A percentile compares a stretch with the other conserved stretches of the same genome.
These are phyloP conservation scores for Lanistes nyassanus DNA, from an alignment of 1,140 invertebrate genomes.

Conservation along the genomic window DNA sequence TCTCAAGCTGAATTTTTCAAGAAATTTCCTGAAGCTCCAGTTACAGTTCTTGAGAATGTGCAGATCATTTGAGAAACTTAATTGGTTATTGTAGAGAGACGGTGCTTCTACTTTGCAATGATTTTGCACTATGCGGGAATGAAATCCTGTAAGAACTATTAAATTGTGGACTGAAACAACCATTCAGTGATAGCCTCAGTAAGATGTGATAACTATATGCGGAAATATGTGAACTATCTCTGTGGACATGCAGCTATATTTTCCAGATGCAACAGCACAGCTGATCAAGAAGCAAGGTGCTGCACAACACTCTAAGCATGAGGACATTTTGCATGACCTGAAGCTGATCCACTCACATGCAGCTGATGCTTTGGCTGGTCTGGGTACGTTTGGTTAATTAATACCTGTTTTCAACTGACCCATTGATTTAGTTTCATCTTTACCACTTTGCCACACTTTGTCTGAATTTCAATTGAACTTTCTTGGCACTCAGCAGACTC, in stretches of 20 bases:
- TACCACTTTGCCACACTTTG: background rate
- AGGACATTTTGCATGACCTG: conserved; percentile 72
- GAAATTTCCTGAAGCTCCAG: too few species aligned
- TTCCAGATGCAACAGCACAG: conserved; percentile 67
- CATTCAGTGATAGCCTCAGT: too few species aligned
- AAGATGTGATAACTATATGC: too few species aligned
- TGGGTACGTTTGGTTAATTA: conserved; percentile 60
- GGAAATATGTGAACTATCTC: too few species aligned
- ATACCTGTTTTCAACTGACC: background rate
- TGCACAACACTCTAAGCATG: conserved; percentile 69
- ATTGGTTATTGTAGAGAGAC: background rate
- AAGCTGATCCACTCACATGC: conserved; percentile 71
- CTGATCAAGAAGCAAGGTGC: conserved; percentile 68
- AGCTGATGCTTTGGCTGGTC: conserved; percentile 70
- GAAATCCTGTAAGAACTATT: too few species aligned
- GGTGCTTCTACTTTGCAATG: background rate
- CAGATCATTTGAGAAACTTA: too few species aligned
- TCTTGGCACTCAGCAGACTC: background rate
- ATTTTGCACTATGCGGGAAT: too few species aligned
- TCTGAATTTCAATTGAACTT: too few species aligned
- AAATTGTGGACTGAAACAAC: too few species aligned
- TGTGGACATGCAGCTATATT: too few species aligned
- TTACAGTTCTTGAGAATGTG: too few species aligned
- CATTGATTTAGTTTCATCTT: background rate
- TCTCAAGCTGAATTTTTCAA: background rate